phyloP scores from a whole-genome alignment of 2,797 vertebrate species.

The Pipistrellus nathusii region DNA sequence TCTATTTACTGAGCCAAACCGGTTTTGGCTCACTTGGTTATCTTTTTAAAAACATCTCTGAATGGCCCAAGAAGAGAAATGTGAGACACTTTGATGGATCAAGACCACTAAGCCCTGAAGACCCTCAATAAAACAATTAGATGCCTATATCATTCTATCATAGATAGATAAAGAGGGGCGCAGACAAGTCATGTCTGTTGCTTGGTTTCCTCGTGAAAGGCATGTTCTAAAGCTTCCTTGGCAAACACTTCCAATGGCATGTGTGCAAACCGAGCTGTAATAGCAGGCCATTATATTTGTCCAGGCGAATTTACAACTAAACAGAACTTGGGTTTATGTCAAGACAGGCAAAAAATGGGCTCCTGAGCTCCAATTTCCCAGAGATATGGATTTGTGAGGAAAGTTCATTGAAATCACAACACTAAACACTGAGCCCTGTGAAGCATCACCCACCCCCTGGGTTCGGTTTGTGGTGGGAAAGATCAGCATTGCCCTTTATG shows the following conservation, averaged over 20 bases:
- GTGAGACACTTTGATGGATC: background rate
- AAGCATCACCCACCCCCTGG: background rate
- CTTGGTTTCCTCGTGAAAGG: background rate
- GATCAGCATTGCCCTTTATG: background rate
- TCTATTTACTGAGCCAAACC: too few species aligned
- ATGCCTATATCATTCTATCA: background rate
- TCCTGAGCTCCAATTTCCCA: constrained; percentile 25
- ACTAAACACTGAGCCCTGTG: constrained; percentile 3
- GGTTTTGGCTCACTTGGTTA: background rate
- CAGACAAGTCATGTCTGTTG: background rate
- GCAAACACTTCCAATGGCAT: constrained; percentile 25
- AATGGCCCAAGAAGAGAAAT: background rate
- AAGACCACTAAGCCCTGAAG: background rate
- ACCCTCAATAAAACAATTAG: background rate
- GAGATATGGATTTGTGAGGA: constrained; percentile 7
- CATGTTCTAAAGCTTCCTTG: background rate
- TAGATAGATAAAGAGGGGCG: background rate
- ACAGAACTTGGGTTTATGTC: constrained; percentile 34
- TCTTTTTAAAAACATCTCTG: background rate
- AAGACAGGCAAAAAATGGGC: constrained; percentile 54
- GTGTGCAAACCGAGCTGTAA: constrained; percentile 4
- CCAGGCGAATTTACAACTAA: constrained; percentile 20
- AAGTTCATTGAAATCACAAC: background rate
- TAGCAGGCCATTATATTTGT: background rate
- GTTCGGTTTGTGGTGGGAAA: background rate